phyloP scores from a whole-genome alignment of 2,888 invertebrate species.

The Chrysopilus asiliformis region DNA sequence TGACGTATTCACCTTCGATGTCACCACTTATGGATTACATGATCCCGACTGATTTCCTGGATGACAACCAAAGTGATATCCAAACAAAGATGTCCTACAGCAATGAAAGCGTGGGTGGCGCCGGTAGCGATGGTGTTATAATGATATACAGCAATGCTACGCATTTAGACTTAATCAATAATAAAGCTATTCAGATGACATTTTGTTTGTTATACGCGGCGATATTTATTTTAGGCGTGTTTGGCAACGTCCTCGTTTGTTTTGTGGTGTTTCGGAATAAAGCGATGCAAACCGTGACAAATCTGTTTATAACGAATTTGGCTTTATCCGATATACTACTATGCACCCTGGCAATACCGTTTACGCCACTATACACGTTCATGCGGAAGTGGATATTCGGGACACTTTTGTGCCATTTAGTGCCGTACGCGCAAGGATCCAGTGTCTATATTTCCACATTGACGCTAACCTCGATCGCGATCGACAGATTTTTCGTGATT shows the following conservation, averaged over 20 bases:
- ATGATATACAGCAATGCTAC: slow-evolving; percentile 11
- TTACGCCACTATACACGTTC: slow-evolving; percentile 80
- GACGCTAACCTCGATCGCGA: slow-evolving; percentile 82
- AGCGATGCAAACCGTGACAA: slow-evolving; percentile 86
- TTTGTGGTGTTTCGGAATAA: slow-evolving; percentile 73
- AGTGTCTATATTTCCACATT: slow-evolving; percentile 83
- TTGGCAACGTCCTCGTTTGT: slow-evolving; percentile 71
- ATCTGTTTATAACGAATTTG: slow-evolving; percentile 79
- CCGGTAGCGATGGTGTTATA: not conserved
- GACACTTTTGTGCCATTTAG: slow-evolving; percentile 63
- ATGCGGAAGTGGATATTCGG: slow-evolving; percentile 78
- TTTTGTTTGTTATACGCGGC: slow-evolving; percentile 63
- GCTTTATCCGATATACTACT: slow-evolving; percentile 78
- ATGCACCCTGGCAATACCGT: slow-evolving; percentile 72
- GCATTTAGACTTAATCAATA: slow-evolving; percentile 44
- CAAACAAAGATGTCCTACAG: slow-evolving; percentile 1
- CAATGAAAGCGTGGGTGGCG: not conserved
- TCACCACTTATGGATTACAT: too few species aligned
- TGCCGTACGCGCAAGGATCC: slow-evolving; percentile 75
- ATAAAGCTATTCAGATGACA: slow-evolving; percentile 53
- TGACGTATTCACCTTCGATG: too few species aligned
- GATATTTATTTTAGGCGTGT: slow-evolving; percentile 68
- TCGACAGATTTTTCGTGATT: slow-evolving; percentile 83
- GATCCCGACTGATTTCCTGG: too few species aligned
- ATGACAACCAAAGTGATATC: slow-evolving; percentile 4